These are phyloP conservation scores for Noctua fimbriata DNA, from an alignment of 2,888 invertebrate genomes.

Conservation along the genomic window DNA sequence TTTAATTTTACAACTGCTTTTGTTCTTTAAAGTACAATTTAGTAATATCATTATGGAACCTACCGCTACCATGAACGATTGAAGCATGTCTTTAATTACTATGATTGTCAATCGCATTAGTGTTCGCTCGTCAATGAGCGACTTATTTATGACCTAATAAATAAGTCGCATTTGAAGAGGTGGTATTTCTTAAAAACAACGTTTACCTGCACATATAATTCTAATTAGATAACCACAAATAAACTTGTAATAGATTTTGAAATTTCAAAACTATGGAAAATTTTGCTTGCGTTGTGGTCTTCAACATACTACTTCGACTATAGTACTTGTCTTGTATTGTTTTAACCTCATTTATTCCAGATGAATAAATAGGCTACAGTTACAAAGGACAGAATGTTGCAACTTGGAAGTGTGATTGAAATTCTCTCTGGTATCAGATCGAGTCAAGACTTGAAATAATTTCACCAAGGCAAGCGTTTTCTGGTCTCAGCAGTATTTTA, in stretches of 20 bases:
- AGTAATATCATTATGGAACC: background rate
- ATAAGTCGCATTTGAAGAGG: constrained; percentile 7
- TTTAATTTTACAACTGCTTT: constrained; percentile 20
- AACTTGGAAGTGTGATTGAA: background rate
- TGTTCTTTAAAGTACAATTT: background rate
- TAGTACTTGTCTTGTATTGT: background rate
- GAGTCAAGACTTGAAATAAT: background rate
- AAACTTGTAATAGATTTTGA: background rate
- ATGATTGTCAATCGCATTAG: constrained; percentile 25
- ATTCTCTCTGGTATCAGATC: background rate
- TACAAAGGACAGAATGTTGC: background rate
- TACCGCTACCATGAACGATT: background rate
- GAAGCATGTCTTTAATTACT: background rate
- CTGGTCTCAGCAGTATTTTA: background rate
- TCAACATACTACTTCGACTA: background rate
- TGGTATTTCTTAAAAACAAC: background rate
- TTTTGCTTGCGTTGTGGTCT: background rate
- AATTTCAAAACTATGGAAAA: background rate
- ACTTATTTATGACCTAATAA: background rate
- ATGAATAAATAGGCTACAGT: background rate
- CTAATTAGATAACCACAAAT: background rate
- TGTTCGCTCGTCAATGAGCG: background rate
- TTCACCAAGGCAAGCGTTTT: background rate
- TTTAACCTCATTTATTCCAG: background rate
- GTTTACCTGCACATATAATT: background rate